Evolutionary conservation across 1,140 invertebrate species (phyloP), one percentile per base, ranked within the genome.

Genomic region (Prorops nasuta): DNA sequence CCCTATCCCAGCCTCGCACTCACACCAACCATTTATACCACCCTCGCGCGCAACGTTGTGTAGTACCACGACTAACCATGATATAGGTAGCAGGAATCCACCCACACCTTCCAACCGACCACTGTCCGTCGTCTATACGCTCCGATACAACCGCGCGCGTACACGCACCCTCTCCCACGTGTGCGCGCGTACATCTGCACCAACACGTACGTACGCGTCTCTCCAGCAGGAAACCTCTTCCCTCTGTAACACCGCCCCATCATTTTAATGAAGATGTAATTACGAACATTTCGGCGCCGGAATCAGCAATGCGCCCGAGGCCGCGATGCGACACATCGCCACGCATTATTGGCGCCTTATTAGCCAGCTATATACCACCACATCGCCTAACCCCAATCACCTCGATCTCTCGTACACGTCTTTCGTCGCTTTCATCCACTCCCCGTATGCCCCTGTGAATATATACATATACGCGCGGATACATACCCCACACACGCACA

Each of bases 181-280:
- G 40, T 28, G 18, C 37, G 34, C 18, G 34, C 39, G 32, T 15
- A 20, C 37, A 18, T 51, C 60, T 49, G 49, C 52, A 52, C 49
- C 55, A 57, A 57, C 54, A 57, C 57, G 56, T n/a, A n/a, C n/a
- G n/a, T n/a, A n/a, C n/a, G n/a, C n/a, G n/a, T n/a, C n/a, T n/a
- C n/a, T n/a, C n/a, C n/a, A n/a, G n/a, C n/a, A n/a, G n/a, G n/a
- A n/a, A n/a, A n/a, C n/a, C n/a, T n/a, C n/a, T n/a, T n/a, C n/a
- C n/a, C n/a, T n/a, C n/a, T n/a, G n/a, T n/a, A n/a, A n/a, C n/a
- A n/a, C 58, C 54, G 64, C 63, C 55, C 54, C 62, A 62, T 61
- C 64, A 63, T 64, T 68, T 70, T 77, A 77, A 77, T 75, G 72
- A 74, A 77, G 71, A 74, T 74, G 71, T 74, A 74, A 74, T 74